A percentile compares a stretch with the other conserved stretches of the same genome.
These are phyloP conservation scores for Tupaia tana DNA, from an alignment of 2,113 vertebrate species.

Conservation along the genomic window DNA sequence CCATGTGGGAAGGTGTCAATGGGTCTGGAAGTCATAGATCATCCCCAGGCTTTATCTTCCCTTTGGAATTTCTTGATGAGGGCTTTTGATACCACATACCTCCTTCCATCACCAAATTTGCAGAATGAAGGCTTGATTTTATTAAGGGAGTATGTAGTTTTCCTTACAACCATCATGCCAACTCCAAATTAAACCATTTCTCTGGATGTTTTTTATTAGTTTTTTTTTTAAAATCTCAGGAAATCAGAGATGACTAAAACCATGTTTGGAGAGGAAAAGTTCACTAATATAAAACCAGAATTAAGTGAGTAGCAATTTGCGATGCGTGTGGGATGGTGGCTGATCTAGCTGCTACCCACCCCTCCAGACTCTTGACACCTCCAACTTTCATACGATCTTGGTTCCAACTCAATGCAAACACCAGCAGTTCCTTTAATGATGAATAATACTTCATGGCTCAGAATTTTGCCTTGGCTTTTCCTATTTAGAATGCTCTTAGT, in stretches of 20 bases:
- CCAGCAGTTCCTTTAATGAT: not conserved
- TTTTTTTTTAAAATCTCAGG: not conserved
- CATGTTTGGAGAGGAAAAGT: not conserved
- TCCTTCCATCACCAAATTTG: not conserved
- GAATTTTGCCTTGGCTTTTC: not conserved
- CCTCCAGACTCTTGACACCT: not conserved
- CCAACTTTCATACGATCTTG: not conserved
- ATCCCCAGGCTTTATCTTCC: not conserved
- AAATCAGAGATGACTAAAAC: not conserved
- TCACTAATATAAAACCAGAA: not conserved
- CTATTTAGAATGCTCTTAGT: not conserved
- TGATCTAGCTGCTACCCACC: not conserved
- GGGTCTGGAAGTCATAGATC: not conserved
- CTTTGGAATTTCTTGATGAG: not conserved
- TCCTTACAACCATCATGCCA: not conserved
- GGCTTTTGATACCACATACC: not conserved
- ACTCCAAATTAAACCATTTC: not conserved
- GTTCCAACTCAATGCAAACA: not conserved
- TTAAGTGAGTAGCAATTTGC: not conserved
- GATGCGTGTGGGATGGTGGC: not conserved
- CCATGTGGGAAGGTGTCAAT: not conserved
- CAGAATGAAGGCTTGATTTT: not conserved
- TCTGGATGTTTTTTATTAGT: not conserved
- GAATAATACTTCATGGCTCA: not conserved
- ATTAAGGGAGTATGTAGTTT: not conserved